Percentiles rank a stretch among this genome's conserved stretches.
phyloP scores from a whole-genome alignment of 2,797 vertebrate genomes.

The Sebastes reedi region DNA sequence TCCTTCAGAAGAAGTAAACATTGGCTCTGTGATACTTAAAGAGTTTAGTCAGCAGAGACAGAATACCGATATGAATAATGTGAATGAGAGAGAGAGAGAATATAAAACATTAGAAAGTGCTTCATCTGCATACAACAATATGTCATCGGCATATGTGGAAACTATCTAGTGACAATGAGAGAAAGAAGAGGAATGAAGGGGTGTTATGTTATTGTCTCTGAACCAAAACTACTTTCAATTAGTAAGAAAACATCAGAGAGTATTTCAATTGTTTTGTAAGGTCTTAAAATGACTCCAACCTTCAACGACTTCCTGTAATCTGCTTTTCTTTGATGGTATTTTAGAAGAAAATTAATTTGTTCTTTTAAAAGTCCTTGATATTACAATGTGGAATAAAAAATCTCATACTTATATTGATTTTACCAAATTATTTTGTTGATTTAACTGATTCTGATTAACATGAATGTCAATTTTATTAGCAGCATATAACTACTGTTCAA shows the following conservation, averaged over 20 bases:
- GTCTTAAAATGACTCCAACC: neutral
- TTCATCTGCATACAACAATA: neutral
- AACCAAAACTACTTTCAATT: neutral
- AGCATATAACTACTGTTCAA: neutral
- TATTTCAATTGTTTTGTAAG: neutral
- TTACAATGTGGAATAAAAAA: neutral
- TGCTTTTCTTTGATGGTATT: neutral
- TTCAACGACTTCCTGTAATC: neutral
- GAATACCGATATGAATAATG: neutral
- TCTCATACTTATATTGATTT: neutral
- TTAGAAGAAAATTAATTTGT: neutral
- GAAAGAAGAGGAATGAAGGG: neutral
- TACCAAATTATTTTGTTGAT: neutral
- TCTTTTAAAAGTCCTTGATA: neutral
- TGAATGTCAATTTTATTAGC: neutral
- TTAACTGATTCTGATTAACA: neutral
- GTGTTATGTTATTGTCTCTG: neutral
- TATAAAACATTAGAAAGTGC: neutral
- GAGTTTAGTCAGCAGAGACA: neutral
- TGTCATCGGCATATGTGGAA: conserved; percentile 16
- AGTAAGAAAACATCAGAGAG: neutral
- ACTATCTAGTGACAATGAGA: neutral
- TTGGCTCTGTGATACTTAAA: neutral
- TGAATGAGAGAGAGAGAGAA: neutral
- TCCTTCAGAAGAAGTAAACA: conserved; percentile 8